These are phyloP conservation scores for Encarsia formosa DNA, from an alignment of 2,888 invertebrate genomes.

Conservation along the genomic window DNA sequence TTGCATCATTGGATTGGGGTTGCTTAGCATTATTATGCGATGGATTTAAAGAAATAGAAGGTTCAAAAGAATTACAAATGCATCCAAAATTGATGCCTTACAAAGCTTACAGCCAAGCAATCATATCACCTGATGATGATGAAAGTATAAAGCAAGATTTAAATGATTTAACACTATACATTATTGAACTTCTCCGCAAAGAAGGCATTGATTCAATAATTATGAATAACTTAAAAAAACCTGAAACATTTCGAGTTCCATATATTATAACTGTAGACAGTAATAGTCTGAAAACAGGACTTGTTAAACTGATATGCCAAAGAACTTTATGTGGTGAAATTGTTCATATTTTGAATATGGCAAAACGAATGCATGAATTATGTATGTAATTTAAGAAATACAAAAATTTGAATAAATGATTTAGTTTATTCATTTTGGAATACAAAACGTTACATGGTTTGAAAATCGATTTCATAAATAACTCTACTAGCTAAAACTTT, in stretches of 20 bases:
- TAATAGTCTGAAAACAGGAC: conserved; percentile 66
- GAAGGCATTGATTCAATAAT: conserved; percentile 42
- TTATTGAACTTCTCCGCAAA: conserved; percentile 55
- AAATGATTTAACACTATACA: conserved; percentile 55
- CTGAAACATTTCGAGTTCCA: conserved; percentile 56
- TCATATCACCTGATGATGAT: conserved; percentile 47
- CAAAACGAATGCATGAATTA: conserved; percentile 34
- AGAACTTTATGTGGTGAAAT: conserved; percentile 52
- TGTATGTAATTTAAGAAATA: conserved; percentile 14
- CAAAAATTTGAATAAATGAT: no score
- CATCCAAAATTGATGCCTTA: conserved; percentile 74
- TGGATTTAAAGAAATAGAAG: conserved; percentile 35
- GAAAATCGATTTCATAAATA: no score
- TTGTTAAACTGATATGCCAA: conserved; percentile 57
- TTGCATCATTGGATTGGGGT: conserved; percentile 45
- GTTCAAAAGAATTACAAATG: conserved; percentile 55
- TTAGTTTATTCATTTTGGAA: no score
- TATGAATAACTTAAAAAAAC: conserved; percentile 34
- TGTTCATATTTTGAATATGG: conserved; percentile 43
- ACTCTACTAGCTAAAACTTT: no score
- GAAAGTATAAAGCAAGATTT: conserved; percentile 50
- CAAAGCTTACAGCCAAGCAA: conserved; percentile 64
- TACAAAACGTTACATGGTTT: no score
- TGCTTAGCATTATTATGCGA: conserved; percentile 45
- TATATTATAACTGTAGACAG: conserved; percentile 69